Evolutionary conservation across 2,113 vertebrate species (phyloP).

Genomic region (Hypocryptadius cinnamomeus): DNA sequence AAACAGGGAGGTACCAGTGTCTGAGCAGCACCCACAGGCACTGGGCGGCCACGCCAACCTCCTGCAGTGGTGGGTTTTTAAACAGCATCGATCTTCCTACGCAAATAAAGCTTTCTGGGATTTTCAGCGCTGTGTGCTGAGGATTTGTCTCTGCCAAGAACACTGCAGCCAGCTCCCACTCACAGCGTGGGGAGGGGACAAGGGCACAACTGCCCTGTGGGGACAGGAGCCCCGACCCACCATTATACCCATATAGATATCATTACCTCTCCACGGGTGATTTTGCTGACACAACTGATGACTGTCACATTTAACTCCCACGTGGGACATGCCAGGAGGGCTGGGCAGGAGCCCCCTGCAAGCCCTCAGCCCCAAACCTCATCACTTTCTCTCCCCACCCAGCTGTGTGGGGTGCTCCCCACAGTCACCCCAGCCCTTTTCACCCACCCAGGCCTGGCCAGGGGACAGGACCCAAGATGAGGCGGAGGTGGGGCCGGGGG

Average conservation of each 20-base stretch:
- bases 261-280: accelerated
- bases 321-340: background rate
- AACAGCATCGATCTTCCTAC: background rate
- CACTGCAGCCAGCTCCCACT: background rate
- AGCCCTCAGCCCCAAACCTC: background rate
- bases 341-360: background rate
- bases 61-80: background rate
- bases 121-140: background rate
- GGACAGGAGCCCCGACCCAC: background rate
- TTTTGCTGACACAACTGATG: background rate
- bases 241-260: background rate
- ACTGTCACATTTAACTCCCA: background rate
- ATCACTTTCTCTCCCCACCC: background rate
- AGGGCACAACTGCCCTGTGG: background rate
- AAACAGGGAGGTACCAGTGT: background rate
- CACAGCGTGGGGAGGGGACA: background rate
- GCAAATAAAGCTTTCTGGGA: slow-evolving; percentile 45
- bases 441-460: background rate
- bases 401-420: background rate
- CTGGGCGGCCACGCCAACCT: background rate
- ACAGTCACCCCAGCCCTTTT: background rate
- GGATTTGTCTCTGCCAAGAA: background rate
- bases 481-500: background rate
- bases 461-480: background rate
- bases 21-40: background rate